Evolutionary conservation across 2,888 invertebrate species (phyloP), one percentile per base, ranked within the genome.

Genomic region (Gibbula magus): DNA sequence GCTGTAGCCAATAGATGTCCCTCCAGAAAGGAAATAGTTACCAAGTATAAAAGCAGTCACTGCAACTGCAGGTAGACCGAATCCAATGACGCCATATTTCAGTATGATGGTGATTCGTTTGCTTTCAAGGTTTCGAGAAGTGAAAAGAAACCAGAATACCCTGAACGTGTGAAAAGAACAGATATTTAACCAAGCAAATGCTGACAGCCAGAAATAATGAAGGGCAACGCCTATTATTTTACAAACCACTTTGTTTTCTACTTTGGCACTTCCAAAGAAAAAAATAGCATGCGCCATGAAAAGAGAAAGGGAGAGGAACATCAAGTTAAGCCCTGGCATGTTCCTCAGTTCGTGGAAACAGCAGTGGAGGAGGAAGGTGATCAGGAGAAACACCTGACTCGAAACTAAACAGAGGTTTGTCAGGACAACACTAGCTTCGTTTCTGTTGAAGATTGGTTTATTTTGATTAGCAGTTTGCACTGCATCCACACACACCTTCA

Each of bases 151-250:
- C 8, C 78, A 81, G 67, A 86, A 85, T 20, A 82, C 82, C 10
- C 79, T 70, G 81, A 76, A 84, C 81, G 84, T 84, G 79, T 85
- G 84, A 66, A 81, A 81, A n/a, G 82, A 82, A 13, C 83, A 86
- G 13, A 81, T 78, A 22, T 75, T 78, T 82, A 85, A 84, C 81
- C 82, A 81, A 16, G 54, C 45, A 61, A 86, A 83, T 2, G 85
- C 52, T 2, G 84, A 77, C 35, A 86, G 66, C 85, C 85, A 85
- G 70, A 77, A 78, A 61, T 83, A 86, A 75, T 84, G 84, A 25
- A 82, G 74, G 20, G 82, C 51, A 7, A 83, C 75, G 0, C 78
- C 82, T 22, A 83, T 70, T 10, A 77, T 78, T 54, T 79, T 54
- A 66, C 84, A 84, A 39, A 61, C 73, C 3, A 70, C 75, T 0